Evolutionary conservation across 2,113 vertebrate species (phyloP).

Genomic region (Hipposideros armiger): DNA sequence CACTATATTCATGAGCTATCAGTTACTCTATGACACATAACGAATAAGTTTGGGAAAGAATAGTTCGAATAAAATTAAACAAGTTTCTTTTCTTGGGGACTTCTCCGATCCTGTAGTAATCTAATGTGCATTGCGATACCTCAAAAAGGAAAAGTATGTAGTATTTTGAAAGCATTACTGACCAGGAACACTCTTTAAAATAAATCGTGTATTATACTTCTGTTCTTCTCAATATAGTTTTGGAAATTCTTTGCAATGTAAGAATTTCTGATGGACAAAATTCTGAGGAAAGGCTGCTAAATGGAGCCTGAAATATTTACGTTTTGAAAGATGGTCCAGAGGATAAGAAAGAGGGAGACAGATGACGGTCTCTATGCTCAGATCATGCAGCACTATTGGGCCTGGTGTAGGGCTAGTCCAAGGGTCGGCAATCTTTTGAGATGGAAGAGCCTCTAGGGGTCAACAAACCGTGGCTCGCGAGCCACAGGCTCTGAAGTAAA

Average conservation of each 20-base stretch:
- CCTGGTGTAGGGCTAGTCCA: not conserved
- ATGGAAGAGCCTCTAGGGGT: too few relatives aligned
- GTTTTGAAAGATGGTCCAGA: not conserved
- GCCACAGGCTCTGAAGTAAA: too few relatives aligned
- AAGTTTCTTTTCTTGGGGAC: not conserved
- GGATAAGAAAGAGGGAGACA: not conserved
- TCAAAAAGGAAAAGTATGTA: not conserved
- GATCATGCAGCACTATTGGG: not conserved
- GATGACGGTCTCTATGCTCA: not conserved
- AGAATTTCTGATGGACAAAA: conserved; percentile 4
- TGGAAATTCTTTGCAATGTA: conserved; percentile 8
- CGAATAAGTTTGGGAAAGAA: not conserved
- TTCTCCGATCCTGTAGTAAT: not conserved
- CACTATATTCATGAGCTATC: not conserved
- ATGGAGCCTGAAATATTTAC: not conserved
- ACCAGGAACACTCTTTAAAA: not conserved
- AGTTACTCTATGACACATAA: not conserved
- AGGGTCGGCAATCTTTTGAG: too few relatives aligned
- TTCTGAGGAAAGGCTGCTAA: not conserved
- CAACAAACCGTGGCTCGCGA: too few relatives aligned
- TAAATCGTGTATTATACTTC: not conserved
- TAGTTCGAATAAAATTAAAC: not conserved
- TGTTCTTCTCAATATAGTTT: not conserved
- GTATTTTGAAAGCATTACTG: not conserved
- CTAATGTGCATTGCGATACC: not conserved